A percentile compares a stretch with the other conserved stretches of the same genome.
Conservation (phyloP, 2,888 invertebrate species). For the Ophion ventricosus region DNA sequence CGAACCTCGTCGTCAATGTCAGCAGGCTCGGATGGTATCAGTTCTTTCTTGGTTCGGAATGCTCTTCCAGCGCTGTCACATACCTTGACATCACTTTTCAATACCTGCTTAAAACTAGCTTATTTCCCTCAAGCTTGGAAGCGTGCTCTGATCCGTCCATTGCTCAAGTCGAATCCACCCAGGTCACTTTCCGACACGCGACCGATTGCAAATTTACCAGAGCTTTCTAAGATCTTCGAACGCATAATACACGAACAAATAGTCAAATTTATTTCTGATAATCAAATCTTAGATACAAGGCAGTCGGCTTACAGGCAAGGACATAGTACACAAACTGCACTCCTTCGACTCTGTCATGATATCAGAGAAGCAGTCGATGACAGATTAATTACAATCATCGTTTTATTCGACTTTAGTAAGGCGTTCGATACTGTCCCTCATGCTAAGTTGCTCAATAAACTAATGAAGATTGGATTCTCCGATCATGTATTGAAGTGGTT, state of each 20-base stretch:
- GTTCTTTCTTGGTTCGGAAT: too few species aligned
- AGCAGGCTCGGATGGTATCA: too few species aligned
- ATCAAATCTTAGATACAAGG: not conserved
- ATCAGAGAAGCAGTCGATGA: not conserved
- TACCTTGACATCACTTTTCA: not conserved
- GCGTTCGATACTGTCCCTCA: too few species aligned
- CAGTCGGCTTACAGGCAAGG: too few species aligned
- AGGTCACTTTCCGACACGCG: not conserved
- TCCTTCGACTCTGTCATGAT: not conserved
- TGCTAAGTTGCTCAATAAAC: too few species aligned
- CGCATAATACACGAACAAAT: slow-evolving; percentile 18
- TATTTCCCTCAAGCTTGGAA: too few species aligned
- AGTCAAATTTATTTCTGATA: not conserved
- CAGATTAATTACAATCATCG: not conserved
- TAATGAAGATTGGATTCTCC: too few species aligned
- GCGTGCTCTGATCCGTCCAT: not conserved
- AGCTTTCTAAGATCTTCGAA: slow-evolving; percentile 42
- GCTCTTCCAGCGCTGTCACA: not conserved
- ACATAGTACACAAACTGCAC: slow-evolving; percentile 2
- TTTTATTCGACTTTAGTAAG: slow-evolving; percentile 3
- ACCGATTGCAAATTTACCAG: slow-evolving; percentile 15
- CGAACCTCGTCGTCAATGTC: too few species aligned
- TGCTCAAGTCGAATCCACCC: slow-evolving; percentile 2
- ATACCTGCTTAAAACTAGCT: not conserved
- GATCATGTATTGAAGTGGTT: too few species aligned